Percentiles rank a stretch among this genome's conserved stretches.
These are phyloP conservation scores for Eulemur macaco DNA, from an alignment of 2,113 vertebrate genomes.

Conservation along the genomic window DNA sequence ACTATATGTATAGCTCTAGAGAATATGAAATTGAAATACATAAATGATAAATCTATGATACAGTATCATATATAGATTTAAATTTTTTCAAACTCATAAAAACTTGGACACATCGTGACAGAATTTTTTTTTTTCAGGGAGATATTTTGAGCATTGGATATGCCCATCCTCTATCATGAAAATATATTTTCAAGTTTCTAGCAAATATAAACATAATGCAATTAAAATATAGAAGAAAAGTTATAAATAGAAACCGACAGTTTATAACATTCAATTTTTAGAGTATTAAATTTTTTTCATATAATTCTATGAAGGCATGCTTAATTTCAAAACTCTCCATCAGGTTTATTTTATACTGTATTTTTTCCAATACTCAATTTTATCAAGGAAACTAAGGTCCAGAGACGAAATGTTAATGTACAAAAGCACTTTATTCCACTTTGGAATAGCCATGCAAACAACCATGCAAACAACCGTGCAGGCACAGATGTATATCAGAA, in stretches of 20 bases:
- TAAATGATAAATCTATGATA: neutral
- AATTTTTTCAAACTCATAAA: neutral
- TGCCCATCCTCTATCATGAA: neutral
- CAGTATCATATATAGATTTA: neutral
- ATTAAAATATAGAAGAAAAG: neutral
- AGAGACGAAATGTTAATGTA: neutral
- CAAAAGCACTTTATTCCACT: neutral
- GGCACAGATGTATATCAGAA: neutral
- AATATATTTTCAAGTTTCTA: neutral
- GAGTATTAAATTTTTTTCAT: neutral
- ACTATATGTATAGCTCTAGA: neutral
- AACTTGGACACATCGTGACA: neutral
- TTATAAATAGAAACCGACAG: neutral
- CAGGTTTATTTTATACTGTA: neutral
- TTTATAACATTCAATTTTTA: neutral
- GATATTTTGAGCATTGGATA: neutral
- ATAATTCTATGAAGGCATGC: neutral
- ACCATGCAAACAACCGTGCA: neutral
- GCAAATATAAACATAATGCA: neutral
- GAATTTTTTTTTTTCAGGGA: neutral
- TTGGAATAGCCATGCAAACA: neutral
- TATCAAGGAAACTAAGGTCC: neutral
- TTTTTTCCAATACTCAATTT: constrained; percentile 20
- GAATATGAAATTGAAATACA: neutral
- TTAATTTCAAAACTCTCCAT: neutral